Evolutionary conservation across 2,113 vertebrate genomes (phyloP).

Genomic region (Oreocharis arfaki): DNA sequence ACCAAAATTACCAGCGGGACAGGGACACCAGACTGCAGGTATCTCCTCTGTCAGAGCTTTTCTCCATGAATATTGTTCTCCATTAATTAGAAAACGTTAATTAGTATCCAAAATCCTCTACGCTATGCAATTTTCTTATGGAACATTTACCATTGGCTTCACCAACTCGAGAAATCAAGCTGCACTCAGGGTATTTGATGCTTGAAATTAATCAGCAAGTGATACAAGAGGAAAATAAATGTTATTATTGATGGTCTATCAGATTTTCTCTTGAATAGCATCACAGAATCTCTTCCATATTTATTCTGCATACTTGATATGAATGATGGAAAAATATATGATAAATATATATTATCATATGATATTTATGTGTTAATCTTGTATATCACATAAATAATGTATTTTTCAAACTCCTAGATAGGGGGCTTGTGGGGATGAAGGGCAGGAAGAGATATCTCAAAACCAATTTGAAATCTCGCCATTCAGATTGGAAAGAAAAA

Average conservation of each 20-base stretch:
- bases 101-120: neutral
- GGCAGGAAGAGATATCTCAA: neutral
- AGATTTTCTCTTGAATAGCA: neutral
- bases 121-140: neutral
- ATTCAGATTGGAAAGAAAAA: neutral
- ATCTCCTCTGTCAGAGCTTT: neutral
- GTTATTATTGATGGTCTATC: neutral
- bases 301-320: neutral
- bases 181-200: neutral
- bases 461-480: neutral
- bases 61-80: neutral
- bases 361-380: neutral
- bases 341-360: neutral
- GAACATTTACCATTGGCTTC: neutral
- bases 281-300: neutral
- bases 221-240: neutral
- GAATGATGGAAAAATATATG: neutral
- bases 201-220: neutral
- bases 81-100: neutral
- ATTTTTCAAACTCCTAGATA: neutral
- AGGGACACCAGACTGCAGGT: conserved; percentile 76
- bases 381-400: neutral
- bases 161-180: neutral
- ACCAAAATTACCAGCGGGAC: conserved; percentile 54
- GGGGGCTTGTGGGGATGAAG: rapidly evolving